Percentiles rank a stretch among this genome's conserved stretches.
Evolutionary conservation across 2,888 invertebrate genomes (phyloP).

Genomic region (Nomada fabriciana): DNA sequence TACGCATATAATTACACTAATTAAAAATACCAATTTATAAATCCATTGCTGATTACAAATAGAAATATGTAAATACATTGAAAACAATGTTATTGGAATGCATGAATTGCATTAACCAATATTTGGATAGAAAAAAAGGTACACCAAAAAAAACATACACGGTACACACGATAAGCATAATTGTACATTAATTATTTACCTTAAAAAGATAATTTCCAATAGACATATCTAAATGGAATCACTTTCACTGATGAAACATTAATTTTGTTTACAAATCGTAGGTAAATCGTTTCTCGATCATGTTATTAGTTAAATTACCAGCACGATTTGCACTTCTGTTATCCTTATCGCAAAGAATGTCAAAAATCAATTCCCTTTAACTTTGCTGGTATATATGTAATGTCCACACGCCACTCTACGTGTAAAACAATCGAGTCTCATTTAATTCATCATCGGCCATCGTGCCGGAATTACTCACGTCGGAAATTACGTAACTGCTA

Average conservation of each 20-base stretch:
- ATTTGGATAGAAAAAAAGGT: neutral
- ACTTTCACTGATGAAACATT: constrained; percentile 62
- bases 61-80: neutral
- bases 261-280: constrained; percentile 62
- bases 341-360: constrained; percentile 53
- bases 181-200: constrained; percentile 50
- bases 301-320: constrained; percentile 42
- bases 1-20: neutral
- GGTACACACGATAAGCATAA: constrained; percentile 11
- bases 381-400: constrained; percentile 53
- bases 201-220: constrained; percentile 64
- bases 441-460: constrained; percentile 69
- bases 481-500: constrained; percentile 77
- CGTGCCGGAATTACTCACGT: constrained; percentile 70
- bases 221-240: constrained; percentile 61
- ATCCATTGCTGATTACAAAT: neutral
- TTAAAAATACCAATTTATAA: neutral
- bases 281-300: constrained; percentile 38
- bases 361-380: constrained; percentile 71
- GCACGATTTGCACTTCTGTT: constrained; percentile 23
- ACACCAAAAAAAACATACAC: neutral
- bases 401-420: constrained; percentile 54
- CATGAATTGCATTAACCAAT: neutral
- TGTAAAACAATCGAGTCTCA: constrained; percentile 67
- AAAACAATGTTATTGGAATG: neutral